These are phyloP conservation scores for Staurois parvus DNA, from an alignment of 2,797 vertebrate species.

Conservation along the genomic window DNA sequence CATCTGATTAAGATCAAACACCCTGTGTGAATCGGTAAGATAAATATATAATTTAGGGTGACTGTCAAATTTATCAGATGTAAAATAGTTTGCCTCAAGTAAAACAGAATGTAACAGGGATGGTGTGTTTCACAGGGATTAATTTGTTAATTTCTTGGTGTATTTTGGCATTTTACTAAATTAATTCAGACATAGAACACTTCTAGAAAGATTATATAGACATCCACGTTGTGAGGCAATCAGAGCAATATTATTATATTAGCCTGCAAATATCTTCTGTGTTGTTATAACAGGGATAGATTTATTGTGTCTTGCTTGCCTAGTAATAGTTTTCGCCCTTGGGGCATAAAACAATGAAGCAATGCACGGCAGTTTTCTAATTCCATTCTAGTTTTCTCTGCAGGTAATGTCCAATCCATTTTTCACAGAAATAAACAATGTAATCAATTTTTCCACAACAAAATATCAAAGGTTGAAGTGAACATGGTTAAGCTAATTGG, in stretches of 20 bases:
- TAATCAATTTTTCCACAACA: constrained; percentile 33
- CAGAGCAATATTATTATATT: not conserved
- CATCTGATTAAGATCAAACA: constrained; percentile 4
- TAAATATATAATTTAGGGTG: constrained; percentile 4
- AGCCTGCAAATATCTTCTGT: not conserved
- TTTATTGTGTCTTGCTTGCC: constrained; percentile 1
- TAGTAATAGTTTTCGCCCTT: constrained; percentile 18
- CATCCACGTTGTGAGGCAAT: not conserved
- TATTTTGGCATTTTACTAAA: not conserved
- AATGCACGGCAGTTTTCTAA: constrained; percentile 8
- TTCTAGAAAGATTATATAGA: not conserved
- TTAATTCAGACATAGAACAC: not conserved
- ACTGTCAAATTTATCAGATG: constrained; percentile 24
- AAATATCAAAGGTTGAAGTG: constrained; percentile 23
- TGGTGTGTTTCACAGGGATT: not conserved
- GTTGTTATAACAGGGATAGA: constrained; percentile 2
- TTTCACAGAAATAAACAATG: constrained; percentile 37
- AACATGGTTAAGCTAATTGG: constrained; percentile 17
- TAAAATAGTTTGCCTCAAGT: constrained; percentile 27
- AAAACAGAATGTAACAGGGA: constrained; percentile 1
- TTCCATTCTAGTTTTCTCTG: not conserved
- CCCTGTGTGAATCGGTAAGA: not conserved
- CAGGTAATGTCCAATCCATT: constrained; percentile 26
- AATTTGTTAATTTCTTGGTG: not conserved
- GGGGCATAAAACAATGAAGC: not conserved